These are phyloP conservation scores for Thalpophila matura DNA, from an alignment of 2,888 invertebrate species.

Conservation along the genomic window DNA sequence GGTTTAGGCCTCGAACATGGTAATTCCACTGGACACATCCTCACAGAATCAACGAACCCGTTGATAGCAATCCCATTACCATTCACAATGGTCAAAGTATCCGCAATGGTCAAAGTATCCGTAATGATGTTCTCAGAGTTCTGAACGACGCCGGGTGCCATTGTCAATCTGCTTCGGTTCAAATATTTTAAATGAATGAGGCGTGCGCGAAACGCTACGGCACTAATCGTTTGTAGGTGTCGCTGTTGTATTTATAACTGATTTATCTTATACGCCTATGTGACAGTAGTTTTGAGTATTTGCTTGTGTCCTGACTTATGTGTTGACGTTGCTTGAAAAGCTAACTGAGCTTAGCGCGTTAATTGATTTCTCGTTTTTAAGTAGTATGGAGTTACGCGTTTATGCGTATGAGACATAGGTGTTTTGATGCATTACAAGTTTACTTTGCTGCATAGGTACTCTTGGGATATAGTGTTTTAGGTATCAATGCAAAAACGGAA, in stretches of 20 bases:
- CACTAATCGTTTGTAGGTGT: conserved; percentile 76
- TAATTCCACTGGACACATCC: conserved; percentile 75
- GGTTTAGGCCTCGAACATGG: conserved; percentile 60
- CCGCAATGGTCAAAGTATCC: conserved; percentile 40
- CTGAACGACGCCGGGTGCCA: conserved; percentile 84
- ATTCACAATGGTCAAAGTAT: conserved; percentile 65
- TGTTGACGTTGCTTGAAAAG: conserved; percentile 38
- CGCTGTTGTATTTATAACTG: conserved; percentile 82
- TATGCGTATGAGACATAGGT: neutral
- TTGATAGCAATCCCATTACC: conserved; percentile 68
- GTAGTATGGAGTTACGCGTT: neutral
- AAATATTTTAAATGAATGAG: conserved; percentile 62
- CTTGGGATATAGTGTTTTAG: no score
- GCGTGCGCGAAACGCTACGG: conserved; percentile 73
- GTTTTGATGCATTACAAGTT: no score
- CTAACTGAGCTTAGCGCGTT: conserved; percentile 40
- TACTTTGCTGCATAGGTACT: no score
- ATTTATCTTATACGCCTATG: conserved; percentile 75
- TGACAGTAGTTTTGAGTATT: conserved; percentile 61
- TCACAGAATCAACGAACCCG: conserved; percentile 63
- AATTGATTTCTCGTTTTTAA: conserved; percentile 5
- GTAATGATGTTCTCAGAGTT: conserved; percentile 75
- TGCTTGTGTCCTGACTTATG: conserved; percentile 48
- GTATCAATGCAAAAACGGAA: no score
- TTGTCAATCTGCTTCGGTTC: conserved; percentile 60